These are phyloP conservation scores for Crotalus helleri DNA, from an alignment of 2,113 vertebrate genomes.

Conservation along the genomic window DNA sequence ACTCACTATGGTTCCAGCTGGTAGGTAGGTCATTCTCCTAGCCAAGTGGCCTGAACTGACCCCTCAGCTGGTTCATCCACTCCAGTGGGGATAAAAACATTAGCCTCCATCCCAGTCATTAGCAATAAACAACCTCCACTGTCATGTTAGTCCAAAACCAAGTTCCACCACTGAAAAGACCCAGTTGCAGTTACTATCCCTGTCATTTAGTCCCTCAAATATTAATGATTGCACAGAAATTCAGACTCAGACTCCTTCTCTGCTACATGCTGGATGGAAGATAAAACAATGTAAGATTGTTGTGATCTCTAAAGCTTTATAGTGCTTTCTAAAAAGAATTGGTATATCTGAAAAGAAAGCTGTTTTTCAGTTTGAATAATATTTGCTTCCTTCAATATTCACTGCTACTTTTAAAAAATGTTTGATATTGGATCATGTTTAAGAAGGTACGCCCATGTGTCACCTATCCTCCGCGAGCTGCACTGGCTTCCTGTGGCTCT, in stretches of 20 bases:
- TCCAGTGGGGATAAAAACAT: neutral
- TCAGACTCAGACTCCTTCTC: neutral
- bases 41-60: neutral
- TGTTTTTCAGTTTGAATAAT: neutral
- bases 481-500: no score
- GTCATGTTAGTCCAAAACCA: neutral
- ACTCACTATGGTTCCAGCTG: neutral
- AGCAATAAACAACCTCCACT: neutral
- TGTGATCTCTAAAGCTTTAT: neutral
- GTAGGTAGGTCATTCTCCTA: neutral
- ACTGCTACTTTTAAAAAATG: neutral
- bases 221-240: neutral
- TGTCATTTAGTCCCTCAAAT: neutral
- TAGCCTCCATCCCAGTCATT: neutral
- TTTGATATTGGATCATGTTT: neutral
- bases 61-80: neutral
- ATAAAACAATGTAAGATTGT: neutral
- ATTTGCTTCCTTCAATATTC: neutral
- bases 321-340: neutral
- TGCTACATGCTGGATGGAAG: neutral
- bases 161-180: no score
- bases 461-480: no score
- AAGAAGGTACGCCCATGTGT: neutral
- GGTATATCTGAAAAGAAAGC: neutral
- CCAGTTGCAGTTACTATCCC: neutral